Percentiles rank a stretch among this genome's conserved stretches.
Evolutionary conservation across 2,113 vertebrate genomes (phyloP).

Genomic region (Cottus gobio): DNA sequence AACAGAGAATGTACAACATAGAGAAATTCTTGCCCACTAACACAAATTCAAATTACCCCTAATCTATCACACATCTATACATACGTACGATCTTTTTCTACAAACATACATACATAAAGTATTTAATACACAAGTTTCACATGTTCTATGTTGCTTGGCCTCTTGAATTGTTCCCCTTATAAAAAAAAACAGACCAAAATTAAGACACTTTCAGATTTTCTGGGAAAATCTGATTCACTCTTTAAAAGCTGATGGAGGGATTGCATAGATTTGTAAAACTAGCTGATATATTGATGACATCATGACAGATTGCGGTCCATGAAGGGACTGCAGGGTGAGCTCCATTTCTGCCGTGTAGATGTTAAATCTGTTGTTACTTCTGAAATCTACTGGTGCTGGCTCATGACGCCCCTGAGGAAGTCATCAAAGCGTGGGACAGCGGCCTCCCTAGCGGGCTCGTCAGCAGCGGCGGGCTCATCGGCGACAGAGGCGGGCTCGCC

Average conservation of each 20-base stretch:
- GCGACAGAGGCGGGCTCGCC: conserved; percentile 46
- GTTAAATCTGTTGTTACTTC: conserved; percentile 6
- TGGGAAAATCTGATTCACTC: conserved; percentile 14
- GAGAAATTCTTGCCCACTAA: conserved; percentile 48
- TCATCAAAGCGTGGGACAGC: conserved; percentile 70
- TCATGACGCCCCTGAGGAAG: conserved; percentile 75
- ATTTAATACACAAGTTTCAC: conserved; percentile 53
- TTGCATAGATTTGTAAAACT: conserved; percentile 10
- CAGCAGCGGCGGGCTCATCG: conserved; percentile 40
- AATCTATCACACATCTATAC: conserved; percentile 72
- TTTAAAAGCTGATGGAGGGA: conserved; percentile 13
- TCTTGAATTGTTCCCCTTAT: conserved; percentile 20
- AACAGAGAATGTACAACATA: conserved; percentile 74
- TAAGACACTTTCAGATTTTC: conserved; percentile 32
- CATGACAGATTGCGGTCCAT: conserved; percentile 22
- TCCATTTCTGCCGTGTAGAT: background rate
- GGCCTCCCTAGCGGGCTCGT: conserved; percentile 34
- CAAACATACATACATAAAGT: conserved; percentile 59
- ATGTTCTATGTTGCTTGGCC: conserved; percentile 18
- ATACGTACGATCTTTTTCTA: conserved; percentile 53
- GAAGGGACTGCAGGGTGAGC: conserved; percentile 6
- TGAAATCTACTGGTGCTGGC: conserved; percentile 71
- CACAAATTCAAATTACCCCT: conserved; percentile 56
- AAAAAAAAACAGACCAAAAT: conserved; percentile 9
- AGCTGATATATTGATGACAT: background rate